phyloP scores from a whole-genome alignment of 1,140 invertebrate genomes.

The Pseudomyrmex flavicornis region DNA sequence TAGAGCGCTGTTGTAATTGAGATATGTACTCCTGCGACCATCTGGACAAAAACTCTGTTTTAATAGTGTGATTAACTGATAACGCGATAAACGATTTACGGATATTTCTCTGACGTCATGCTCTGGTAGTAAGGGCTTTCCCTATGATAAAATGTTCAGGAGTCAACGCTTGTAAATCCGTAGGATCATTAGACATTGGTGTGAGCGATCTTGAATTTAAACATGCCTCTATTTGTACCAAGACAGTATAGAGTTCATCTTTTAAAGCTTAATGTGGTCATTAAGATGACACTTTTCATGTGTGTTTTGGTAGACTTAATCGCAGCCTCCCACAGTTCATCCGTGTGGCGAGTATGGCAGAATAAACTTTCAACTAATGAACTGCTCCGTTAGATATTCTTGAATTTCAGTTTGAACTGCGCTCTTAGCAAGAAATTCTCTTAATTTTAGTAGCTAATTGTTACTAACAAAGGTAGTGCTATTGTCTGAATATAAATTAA shows the following conservation, averaged over 20 bases:
- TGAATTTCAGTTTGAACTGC: background rate
- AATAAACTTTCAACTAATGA: background rate
- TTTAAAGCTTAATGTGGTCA: too few species aligned
- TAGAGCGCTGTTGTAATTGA: background rate
- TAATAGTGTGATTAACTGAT: background rate
- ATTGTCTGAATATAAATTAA: conserved; percentile 71
- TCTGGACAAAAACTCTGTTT: background rate
- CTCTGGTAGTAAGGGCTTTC: background rate
- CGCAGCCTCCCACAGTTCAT: background rate
- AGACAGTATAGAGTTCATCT: too few species aligned
- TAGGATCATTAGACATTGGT: background rate
- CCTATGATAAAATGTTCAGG: background rate
- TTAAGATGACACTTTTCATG: background rate
- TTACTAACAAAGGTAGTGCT: conserved; percentile 76
- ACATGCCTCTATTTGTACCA: too few species aligned
- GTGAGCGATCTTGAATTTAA: background rate
- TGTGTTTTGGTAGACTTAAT: background rate
- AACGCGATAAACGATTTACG: background rate
- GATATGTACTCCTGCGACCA: background rate
- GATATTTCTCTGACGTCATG: background rate
- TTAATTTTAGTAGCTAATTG: conserved; percentile 28
- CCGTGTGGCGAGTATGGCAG: background rate
- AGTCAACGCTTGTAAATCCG: background rate
- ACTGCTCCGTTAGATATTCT: background rate
- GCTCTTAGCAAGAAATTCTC: background rate